Evolutionary conservation across 2,797 vertebrate species (phyloP).

Genomic region (Epinephelus awoara): DNA sequence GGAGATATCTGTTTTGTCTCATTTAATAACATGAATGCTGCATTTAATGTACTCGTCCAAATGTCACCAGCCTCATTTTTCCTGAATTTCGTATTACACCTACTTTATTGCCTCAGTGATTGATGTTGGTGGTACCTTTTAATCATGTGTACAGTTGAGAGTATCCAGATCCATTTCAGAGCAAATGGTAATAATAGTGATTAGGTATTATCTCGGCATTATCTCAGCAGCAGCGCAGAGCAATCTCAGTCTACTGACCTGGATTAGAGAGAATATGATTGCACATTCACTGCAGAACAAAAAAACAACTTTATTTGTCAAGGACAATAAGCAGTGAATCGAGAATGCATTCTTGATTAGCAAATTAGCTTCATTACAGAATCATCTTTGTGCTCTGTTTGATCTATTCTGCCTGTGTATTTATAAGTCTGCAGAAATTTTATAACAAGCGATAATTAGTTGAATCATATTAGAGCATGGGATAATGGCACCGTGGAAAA

Average conservation of each 20-base stretch:
- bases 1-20: background rate
- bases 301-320: conserved; percentile 57
- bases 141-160: conserved; percentile 21
- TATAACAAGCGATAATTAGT: conserved; percentile 76
- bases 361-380: conserved; percentile 75
- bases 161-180: conserved; percentile 33
- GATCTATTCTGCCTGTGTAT: conserved; percentile 70
- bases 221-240: conserved; percentile 42
- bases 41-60: background rate
- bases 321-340: conserved; percentile 60
- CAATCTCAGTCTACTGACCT: conserved; percentile 71
- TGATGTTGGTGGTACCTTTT: conserved; percentile 22
- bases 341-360: conserved; percentile 56
- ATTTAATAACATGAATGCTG: conserved; percentile 2
- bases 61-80: conserved; percentile 31
- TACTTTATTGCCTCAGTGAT: conserved; percentile 17
- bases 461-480: conserved; percentile 59
- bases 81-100: conserved; percentile 10
- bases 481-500: conserved; percentile 44
- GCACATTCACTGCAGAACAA: conserved; percentile 56
- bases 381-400: conserved; percentile 64
- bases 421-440: conserved; percentile 64
- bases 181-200: conserved; percentile 46
- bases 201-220: conserved; percentile 37
- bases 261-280: conserved; percentile 64